These are phyloP conservation scores for Ctena decussata DNA, from an alignment of 2,888 invertebrate species.

Conservation along the genomic window DNA sequence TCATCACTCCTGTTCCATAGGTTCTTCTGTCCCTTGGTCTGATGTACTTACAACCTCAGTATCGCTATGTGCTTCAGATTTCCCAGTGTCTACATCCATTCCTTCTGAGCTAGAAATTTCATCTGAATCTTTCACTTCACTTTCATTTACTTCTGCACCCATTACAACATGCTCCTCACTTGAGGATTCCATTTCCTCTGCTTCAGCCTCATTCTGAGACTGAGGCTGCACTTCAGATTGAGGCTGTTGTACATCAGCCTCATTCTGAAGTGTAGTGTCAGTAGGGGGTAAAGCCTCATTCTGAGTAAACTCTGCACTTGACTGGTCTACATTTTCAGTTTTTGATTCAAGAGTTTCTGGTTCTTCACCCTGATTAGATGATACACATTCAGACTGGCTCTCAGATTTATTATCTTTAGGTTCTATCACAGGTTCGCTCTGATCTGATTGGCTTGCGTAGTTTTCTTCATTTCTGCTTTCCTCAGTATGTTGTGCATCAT, in stretches of 20 bases:
- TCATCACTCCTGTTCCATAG: constrained; percentile 47
- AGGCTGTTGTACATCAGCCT: no score
- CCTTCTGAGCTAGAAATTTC: not conserved
- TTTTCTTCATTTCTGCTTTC: not conserved
- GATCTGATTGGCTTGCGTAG: not conserved
- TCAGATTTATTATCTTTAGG: not conserved
- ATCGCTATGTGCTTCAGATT: not conserved
- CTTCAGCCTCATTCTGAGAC: not conserved
- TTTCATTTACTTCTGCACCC: constrained; percentile 4
- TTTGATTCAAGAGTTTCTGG: not conserved
- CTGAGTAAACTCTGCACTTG: not conserved
- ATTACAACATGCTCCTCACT: not conserved
- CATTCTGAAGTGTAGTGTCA: not conserved
- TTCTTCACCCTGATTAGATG: not conserved
- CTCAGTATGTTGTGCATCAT: no score
- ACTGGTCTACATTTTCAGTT: constrained; percentile 11
- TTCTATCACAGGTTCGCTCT: not conserved
- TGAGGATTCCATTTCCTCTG: constrained; percentile 12
- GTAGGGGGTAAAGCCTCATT: not conserved
- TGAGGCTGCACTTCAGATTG: not conserved
- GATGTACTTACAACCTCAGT: not conserved
- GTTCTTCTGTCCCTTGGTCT: constrained; percentile 20
- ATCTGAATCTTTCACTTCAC: constrained; percentile 11
- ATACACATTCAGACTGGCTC: not conserved
- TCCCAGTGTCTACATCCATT: not conserved